Evolutionary conservation across 2,888 invertebrate species (phyloP), one percentile per base, ranked within the genome.

Genomic region (Archips crataeganus): DNA sequence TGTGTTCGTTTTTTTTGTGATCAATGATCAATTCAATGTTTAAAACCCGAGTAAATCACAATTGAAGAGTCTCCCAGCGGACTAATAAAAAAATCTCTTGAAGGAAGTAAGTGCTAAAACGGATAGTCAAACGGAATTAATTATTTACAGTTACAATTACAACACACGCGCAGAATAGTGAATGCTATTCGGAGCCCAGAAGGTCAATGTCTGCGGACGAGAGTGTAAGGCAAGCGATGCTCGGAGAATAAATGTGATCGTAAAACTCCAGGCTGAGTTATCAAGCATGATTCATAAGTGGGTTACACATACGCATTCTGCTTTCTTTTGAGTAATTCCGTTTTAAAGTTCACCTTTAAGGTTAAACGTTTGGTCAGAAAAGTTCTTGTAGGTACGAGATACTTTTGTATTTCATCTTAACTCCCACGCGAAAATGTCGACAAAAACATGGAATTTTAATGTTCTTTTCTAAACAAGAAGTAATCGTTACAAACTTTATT

Each of bases 181-280:
- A 79, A 80, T 77, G 84, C 86, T 90, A 90, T 90, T 89, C 87
- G 79, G 79, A 85, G 84, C 81, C 65, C 75, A 82, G 87, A 89
- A 91, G 91, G 91, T 91, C 91, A 91, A 91, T 91, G 91, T 90
- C 90, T 90, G 88, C 83, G 82, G 84, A 84, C 82, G 66, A 32
- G 59, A 72, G 68, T 74, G 63, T 32, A 5, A 63, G 2, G 57
- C 10, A 8, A 2, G 32, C 51, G 13, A 60, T 49, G 62, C 32
- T 45, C 69, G 39, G 60, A 63, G 73, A 69, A 64, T 54, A 69
- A 42, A 64, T 51, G 36, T 67, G 74, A 67, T 69, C 76, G 78
- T 77, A 75, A 78, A 74, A 79, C 69, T 74, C 76, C 66, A 76
- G 76, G 72, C 76, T 74, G 76, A 76, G 75, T 76, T 65, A 75